A percentile compares a stretch with the other conserved stretches of the same genome.
Evolutionary conservation across 2,888 invertebrate species (phyloP).

Genomic region (Heteromyza rotundicornis): DNA sequence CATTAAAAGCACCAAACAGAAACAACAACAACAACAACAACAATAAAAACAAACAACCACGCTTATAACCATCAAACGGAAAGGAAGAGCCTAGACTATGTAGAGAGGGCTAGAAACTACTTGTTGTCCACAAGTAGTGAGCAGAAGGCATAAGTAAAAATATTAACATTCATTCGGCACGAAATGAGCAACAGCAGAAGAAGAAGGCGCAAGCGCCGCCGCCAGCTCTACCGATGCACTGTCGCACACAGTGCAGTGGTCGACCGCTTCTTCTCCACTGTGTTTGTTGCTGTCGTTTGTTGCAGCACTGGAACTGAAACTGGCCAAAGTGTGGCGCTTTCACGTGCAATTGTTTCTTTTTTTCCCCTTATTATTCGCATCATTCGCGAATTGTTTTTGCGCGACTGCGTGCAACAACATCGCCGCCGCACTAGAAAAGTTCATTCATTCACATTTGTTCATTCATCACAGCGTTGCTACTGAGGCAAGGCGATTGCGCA

Average conservation of each 20-base stretch:
- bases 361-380: not conserved
- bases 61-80: conserved; percentile 11
- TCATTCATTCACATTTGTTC: not conserved
- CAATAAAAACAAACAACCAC: conserved; percentile 5
- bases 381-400: not conserved
- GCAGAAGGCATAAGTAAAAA: not conserved
- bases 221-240: not conserved
- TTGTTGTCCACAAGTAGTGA: not conserved
- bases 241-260: not conserved
- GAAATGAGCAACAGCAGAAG: conserved; percentile 8
- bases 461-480: not conserved
- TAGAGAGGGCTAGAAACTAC: not conserved
- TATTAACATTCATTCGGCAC: conserved; percentile 21
- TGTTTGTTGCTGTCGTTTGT: no score
- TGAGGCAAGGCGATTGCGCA: not conserved
- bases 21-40: no score
- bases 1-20: not conserved
- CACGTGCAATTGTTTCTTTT: not conserved
- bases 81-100: no score
- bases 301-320: no score
- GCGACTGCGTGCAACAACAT: not conserved
- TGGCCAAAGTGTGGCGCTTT: not conserved
- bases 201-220: not conserved
- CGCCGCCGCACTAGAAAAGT: not conserved
- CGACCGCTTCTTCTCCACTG: not conserved